Base-by-base conservation (phyloP, 2,888 invertebrate species). In the Leucania comma region DNA sequence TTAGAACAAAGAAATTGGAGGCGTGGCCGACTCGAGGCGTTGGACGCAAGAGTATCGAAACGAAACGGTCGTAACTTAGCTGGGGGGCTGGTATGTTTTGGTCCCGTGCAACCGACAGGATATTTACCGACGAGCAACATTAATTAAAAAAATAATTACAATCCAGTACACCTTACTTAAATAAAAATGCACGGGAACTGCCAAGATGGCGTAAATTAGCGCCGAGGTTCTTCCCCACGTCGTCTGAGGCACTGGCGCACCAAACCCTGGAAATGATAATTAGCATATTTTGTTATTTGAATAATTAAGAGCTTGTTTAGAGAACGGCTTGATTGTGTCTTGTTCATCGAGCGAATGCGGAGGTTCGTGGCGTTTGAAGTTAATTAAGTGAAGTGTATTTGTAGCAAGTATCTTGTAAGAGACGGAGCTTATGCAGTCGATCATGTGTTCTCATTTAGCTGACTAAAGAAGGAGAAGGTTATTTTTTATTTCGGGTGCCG, bases 211-310 rank as follows among this genome's bases (percentile, higher is more conserved):
- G 87, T 97, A 97, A 38, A 97, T 84, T 1, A 97, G 93, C 0
- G 97, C 97, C 0, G 97, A 95, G 2, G 96, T 96, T 75, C 97
- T 93, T 0, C 97, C 97, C 84, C 96, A 93, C 5, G 96, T 88
- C 0, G 97, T 97, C 29, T 97, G 96, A 0, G 97, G 97, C 6
- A 97, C 97, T 0, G 97, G 97, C 0, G 97, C 97, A 0, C 97
- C 97, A 84, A 97, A 97, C 78, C 97, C 97, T 97, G 87, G 3
- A 90, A 89, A 73, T 10, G 6, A 24, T 29, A 1, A 64, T 77
- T 69, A 53, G 70, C 80, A 80, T 80, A 72, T 64, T 69, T 72
- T 64, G 72, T 66, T 58, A 64, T 63, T 53, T 63, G 59, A 78
- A 78, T 77, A 73, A 57, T 64, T 17, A 51, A 22, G n/a, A 10